These are phyloP conservation scores for Ophioninae sp. DNA, from an alignment of 2,888 invertebrate species.

Conservation along the genomic window DNA sequence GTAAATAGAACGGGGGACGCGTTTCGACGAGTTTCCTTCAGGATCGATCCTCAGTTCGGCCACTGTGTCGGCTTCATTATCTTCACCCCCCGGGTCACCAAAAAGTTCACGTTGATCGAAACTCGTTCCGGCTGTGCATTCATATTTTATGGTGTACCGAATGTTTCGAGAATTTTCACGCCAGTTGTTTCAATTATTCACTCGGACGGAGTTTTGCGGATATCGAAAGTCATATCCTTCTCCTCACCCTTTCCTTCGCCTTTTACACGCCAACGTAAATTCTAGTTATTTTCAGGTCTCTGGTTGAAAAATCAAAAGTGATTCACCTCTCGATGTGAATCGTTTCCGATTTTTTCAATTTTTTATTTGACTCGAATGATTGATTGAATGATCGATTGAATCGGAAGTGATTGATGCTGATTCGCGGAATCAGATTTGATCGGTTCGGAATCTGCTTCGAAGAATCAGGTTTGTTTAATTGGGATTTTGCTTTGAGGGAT, in stretches of 20 bases:
- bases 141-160: neutral
- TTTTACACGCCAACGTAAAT: neutral
- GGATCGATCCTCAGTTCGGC: conserved; percentile 38
- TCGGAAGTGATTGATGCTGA: too few relatives aligned
- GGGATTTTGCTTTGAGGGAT: too few relatives aligned
- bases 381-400: too few relatives aligned
- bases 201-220: neutral
- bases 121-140: neutral
- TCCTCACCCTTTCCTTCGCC: neutral
- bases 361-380: too few relatives aligned
- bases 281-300: neutral
- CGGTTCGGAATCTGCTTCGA: too few relatives aligned
- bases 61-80: neutral
- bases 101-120: neutral
- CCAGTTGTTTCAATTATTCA: neutral
- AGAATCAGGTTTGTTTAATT: too few relatives aligned
- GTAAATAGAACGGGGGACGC: conserved; percentile 5
- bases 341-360: too few relatives aligned
- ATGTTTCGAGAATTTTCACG: neutral
- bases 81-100: neutral
- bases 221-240: neutral
- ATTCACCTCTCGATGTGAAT: neutral
- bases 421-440: too few relatives aligned
- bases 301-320: neutral
- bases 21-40: neutral